phyloP scores from a whole-genome alignment of 2,113 vertebrate species.

The Pycnonotus jocosus region DNA sequence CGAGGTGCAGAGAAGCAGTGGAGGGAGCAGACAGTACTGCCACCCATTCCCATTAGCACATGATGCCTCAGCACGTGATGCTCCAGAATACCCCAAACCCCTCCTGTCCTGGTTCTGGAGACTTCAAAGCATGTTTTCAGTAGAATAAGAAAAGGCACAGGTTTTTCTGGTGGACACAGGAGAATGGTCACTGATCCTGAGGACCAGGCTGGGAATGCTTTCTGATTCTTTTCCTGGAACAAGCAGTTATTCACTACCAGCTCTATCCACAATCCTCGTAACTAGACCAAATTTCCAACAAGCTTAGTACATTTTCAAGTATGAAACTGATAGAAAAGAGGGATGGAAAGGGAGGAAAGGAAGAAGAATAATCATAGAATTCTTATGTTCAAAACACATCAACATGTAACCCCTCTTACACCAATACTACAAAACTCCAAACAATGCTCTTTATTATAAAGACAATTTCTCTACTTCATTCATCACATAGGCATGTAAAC shows the following conservation, averaged over 20 bases:
- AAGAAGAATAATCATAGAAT: neutral
- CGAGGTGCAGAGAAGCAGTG: neutral
- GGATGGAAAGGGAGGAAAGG: neutral
- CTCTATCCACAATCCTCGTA: neutral
- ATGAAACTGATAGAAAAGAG: neutral
- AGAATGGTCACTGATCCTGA: neutral
- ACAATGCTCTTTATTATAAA: neutral
- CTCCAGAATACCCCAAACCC: neutral
- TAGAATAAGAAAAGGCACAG: neutral
- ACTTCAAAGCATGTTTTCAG: neutral
- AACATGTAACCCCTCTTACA: neutral
- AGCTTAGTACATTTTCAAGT: neutral
- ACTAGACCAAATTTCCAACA: neutral
- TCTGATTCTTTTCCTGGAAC: neutral
- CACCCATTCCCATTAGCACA: neutral
- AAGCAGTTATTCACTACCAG: neutral
- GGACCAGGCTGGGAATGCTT: neutral
- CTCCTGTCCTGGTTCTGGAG: neutral
- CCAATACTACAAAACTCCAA: neutral
- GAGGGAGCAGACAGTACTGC: neutral
- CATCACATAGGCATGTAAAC: neutral
- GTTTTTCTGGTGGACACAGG: neutral
- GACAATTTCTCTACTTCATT: neutral
- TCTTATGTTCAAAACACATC: neutral
- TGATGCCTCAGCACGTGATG: fast-evolving